A percentile compares a stretch with the other conserved stretches of the same genome.
phyloP scores from a whole-genome alignment of 2,797 vertebrate genomes.

The Esox lucius region DNA sequence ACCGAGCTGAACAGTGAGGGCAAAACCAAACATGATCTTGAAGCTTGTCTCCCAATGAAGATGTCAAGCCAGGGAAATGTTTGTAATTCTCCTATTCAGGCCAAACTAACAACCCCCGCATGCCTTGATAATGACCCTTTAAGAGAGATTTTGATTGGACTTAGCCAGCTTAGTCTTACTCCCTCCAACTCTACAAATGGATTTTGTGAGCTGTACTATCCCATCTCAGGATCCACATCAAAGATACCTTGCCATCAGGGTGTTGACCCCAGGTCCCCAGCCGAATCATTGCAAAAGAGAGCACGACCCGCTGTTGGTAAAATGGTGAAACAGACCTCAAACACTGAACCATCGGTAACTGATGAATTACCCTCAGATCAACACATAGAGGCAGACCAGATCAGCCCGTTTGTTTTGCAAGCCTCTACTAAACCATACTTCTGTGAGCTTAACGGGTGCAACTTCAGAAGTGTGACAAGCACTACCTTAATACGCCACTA shows the following conservation, averaged over 20 bases:
- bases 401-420: background rate
- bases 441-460: background rate
- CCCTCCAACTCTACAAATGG: constrained; percentile 3
- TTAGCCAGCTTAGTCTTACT: constrained; percentile 15
- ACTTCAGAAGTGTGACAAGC: constrained; percentile 87
- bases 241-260: background rate
- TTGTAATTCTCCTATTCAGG: background rate
- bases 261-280: background rate
- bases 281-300: background rate
- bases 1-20: constrained; percentile 59
- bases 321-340: background rate
- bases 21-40: constrained; percentile 53
- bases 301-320: background rate
- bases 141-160: constrained; percentile 9
- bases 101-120: background rate
- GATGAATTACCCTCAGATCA: background rate
- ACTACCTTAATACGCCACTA: constrained; percentile 91
- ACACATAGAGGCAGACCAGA: background rate
- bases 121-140: constrained; percentile 36
- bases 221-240: background rate
- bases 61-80: constrained; percentile 49
- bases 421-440: background rate
- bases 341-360: background rate
- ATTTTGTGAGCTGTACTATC: background rate
- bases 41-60: constrained; percentile 36